Percentiles rank a stretch among this genome's conserved stretches.
Conservation (phyloP, 1,140 invertebrate species). For the Zaprionus camerounensis region DNA sequence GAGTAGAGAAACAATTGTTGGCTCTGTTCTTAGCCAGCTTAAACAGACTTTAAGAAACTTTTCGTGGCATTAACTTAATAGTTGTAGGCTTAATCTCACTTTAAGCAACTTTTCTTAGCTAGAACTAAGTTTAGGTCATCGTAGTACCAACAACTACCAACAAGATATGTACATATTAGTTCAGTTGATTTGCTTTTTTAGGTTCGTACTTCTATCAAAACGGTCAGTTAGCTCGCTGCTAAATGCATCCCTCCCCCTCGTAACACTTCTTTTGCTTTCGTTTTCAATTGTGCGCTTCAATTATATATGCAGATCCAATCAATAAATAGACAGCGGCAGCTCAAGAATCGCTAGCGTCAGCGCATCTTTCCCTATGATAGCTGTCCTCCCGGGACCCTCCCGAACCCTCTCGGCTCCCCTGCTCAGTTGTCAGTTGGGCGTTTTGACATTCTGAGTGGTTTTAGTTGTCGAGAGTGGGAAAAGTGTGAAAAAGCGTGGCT, state of each 20-base stretch:
- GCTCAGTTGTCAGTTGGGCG: constrained; percentile 25
- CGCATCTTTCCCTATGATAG: constrained; percentile 11
- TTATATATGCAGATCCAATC: constrained; percentile 70
- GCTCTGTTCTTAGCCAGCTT: neutral
- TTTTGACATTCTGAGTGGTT: constrained; percentile 73
- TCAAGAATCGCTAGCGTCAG: constrained; percentile 14
- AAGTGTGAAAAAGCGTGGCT: constrained; percentile 39
- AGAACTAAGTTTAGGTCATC: neutral
- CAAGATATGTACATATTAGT: neutral
- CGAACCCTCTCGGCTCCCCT: neutral
- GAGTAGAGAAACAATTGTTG: constrained; percentile 3
- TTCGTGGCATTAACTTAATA: neutral
- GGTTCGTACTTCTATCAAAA: neutral
- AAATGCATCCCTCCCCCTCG: neutral
- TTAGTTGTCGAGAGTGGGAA: constrained; percentile 54
- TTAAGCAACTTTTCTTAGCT: neutral
- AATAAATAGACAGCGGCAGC: constrained; percentile 40
- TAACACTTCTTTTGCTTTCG: constrained; percentile 15
- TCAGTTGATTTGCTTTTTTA: neutral
- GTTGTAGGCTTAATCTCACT: neutral
- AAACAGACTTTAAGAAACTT: neutral
- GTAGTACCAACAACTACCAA: neutral
- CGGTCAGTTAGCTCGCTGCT: neutral
- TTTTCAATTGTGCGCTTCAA: constrained; percentile 55
- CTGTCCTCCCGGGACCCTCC: neutral